A percentile compares a stretch with the other conserved stretches of the same genome.
Conservation (phyloP, 2,113 vertebrate species). For the Monarcha castaneiventris region DNA sequence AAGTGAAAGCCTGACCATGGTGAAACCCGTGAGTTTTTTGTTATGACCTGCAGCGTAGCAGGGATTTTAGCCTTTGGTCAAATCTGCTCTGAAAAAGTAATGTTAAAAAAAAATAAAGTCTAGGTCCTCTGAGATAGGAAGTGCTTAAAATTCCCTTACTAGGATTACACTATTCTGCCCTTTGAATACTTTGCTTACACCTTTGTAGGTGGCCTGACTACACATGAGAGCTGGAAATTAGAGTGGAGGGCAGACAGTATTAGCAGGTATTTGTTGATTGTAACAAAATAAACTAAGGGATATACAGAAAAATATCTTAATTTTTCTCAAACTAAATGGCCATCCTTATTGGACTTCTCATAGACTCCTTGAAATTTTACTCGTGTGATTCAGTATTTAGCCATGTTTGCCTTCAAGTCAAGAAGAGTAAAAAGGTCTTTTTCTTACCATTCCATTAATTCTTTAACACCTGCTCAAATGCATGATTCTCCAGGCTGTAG, state of each 20-base stretch:
- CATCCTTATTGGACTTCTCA: background rate
- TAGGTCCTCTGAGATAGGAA: background rate
- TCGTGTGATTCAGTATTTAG: background rate
- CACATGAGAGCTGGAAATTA: background rate
- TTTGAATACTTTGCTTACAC: background rate
- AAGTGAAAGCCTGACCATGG: background rate
- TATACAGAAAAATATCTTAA: background rate
- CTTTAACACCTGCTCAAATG: background rate
- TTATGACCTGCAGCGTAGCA: background rate
- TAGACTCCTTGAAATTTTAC: background rate
- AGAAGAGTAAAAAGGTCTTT: background rate
- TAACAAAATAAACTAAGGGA: background rate
- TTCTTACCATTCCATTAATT: background rate
- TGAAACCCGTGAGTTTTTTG: background rate
- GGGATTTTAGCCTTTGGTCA: background rate
- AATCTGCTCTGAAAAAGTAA: background rate
- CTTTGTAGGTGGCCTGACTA: background rate
- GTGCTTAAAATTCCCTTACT: background rate
- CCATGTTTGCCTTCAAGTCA: background rate
- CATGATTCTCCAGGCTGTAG: background rate
- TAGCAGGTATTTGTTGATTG: background rate
- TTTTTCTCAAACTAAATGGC: background rate
- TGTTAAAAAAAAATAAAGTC: background rate
- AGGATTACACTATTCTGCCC: background rate
- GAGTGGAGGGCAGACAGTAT: background rate